Conservation (phyloP, 1,140 invertebrate genomes). For the Helicoverpa armigera region DNA sequence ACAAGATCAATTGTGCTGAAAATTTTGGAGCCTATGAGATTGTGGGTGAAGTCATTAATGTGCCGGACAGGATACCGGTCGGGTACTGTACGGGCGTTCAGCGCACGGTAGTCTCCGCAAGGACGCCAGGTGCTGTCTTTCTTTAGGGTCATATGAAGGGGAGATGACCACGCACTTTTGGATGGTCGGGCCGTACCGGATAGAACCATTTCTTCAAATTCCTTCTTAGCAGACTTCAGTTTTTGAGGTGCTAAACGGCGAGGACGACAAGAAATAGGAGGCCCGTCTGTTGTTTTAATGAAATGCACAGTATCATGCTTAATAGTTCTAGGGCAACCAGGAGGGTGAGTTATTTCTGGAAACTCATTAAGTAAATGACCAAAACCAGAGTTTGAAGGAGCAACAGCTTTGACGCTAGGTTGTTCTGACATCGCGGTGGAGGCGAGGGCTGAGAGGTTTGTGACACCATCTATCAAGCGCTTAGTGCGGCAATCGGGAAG, state of each 20-base stretch:
- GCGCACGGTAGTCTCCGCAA: conserved; percentile 27
- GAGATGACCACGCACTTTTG: conserved; percentile 13
- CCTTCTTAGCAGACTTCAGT: neutral
- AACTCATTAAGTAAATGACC: conserved; percentile 6
- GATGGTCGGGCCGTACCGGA: conserved; percentile 3
- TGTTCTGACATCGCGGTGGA: too few species aligned
- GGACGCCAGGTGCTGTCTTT: neutral
- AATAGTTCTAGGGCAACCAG: neutral
- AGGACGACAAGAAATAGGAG: conserved; percentile 14
- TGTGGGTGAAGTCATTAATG: conserved; percentile 4
- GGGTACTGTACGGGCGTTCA: conserved; percentile 15
- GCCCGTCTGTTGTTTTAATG: conserved; percentile 5
- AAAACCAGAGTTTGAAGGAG: neutral
- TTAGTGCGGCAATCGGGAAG: conserved; percentile 1
- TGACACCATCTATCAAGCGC: neutral
- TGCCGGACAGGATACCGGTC: conserved; percentile 31
- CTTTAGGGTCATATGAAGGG: conserved; percentile 3
- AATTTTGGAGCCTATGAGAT: neutral
- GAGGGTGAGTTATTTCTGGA: conserved; percentile 8
- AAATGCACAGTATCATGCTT: conserved; percentile 19
- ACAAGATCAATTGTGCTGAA: conserved; percentile 26
- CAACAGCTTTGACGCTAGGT: neutral
- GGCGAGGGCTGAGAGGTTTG: neutral
- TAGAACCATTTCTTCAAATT: conserved; percentile 20
- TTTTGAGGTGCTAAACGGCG: conserved; percentile 5